phyloP scores from a whole-genome alignment of 2,113 vertebrate species.

The Odontophorus gujanensis region DNA sequence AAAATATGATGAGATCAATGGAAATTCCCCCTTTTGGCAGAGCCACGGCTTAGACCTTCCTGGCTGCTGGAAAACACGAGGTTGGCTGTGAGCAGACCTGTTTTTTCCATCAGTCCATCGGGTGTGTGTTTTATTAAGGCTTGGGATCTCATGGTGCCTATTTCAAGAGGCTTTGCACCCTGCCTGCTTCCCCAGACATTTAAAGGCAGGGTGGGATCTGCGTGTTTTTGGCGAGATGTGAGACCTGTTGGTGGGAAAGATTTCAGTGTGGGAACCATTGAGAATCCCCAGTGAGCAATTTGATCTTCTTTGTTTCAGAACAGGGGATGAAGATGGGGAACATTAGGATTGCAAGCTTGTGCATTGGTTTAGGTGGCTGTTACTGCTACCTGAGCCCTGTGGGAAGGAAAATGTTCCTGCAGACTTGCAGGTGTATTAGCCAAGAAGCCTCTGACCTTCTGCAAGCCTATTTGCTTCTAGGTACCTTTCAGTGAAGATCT shows the following conservation, averaged over 20 bases:
- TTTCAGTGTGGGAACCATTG: neutral
- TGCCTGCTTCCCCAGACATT: neutral
- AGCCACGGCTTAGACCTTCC: neutral
- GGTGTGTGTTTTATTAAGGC: neutral
- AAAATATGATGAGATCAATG: neutral
- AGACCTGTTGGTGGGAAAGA: neutral
- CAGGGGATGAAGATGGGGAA: neutral
- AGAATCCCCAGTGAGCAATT: neutral
- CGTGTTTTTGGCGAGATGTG: neutral
- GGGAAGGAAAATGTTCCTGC: constrained; percentile 1
- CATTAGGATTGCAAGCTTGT: neutral
- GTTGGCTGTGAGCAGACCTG: neutral
- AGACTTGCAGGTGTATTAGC: neutral
- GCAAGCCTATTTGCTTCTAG: neutral
- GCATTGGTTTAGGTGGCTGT: neutral
- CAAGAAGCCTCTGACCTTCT: neutral
- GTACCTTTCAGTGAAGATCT: neutral
- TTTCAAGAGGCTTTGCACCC: neutral
- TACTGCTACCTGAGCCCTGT: constrained; percentile 36
- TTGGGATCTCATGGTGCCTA: neutral
- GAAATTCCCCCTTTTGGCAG: neutral
- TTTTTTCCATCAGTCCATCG: neutral
- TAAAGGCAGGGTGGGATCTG: neutral
- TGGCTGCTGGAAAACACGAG: neutral
- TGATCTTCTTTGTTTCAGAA: neutral